A percentile compares a stretch with the other conserved stretches of the same genome.
Evolutionary conservation across 2,113 vertebrate genomes (phyloP).

Genomic region (Perca fluviatilis): DNA sequence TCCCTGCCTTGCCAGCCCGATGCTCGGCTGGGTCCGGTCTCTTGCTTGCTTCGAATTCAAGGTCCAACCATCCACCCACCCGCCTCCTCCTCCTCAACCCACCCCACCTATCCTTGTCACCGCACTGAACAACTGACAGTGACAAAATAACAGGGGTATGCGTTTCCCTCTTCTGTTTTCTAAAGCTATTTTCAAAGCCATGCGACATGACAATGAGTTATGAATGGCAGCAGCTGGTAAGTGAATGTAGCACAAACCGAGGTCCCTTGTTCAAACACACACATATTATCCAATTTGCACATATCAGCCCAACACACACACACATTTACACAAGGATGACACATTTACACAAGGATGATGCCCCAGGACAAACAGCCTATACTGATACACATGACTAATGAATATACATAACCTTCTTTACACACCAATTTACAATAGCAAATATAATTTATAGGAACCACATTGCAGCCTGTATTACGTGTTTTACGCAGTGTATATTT

Average conservation of each 20-base stretch:
- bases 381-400: background rate
- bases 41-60: slow-evolving; percentile 53
- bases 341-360: background rate
- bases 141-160: slow-evolving; percentile 63
- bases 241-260: slow-evolving; percentile 8
- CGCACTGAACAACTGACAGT: slow-evolving; percentile 38
- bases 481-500: background rate
- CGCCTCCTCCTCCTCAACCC: slow-evolving; percentile 13
- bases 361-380: background rate
- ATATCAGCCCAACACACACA: background rate
- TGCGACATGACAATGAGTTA: slow-evolving; percentile 48
- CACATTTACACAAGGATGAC: background rate
- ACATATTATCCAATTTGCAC: background rate
- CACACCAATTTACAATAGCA: slow-evolving; percentile 2
- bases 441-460: background rate
- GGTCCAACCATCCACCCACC: slow-evolving; percentile 37
- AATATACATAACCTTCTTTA: background rate
- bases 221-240: slow-evolving; percentile 42
- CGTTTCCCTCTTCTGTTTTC: slow-evolving; percentile 49
- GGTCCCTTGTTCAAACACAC: slow-evolving; percentile 23
- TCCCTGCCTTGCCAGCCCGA: slow-evolving; percentile 44
- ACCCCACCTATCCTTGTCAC: slow-evolving; percentile 54
- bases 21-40: slow-evolving; percentile 44
- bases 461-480: background rate
- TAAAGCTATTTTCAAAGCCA: slow-evolving; percentile 37